Evolutionary conservation across 2,888 invertebrate species (phyloP).

Genomic region (Hydropsyche betteni): DNA sequence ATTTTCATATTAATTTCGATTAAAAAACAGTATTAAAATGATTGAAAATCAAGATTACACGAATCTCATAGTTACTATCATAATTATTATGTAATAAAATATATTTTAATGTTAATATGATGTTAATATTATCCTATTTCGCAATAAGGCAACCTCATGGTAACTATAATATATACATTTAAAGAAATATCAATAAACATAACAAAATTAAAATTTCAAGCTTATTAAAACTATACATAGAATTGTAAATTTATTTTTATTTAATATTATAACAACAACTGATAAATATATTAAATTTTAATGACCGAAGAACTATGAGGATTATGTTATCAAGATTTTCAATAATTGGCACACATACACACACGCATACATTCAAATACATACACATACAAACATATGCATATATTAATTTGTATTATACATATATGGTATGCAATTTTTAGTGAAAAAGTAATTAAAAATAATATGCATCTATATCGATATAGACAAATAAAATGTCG

Average conservation of each 20-base stretch:
- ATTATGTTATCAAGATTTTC: conserved; percentile 30
- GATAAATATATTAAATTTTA: conserved; percentile 26
- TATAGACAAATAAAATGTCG: too few species aligned
- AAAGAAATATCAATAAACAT: conserved; percentile 15
- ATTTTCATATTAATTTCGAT: conserved; percentile 54
- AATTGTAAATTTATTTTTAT: conserved; percentile 11
- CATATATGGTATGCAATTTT: conserved; percentile 24
- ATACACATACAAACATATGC: conserved; percentile 8
- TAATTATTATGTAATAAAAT: conserved; percentile 25
- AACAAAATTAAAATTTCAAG: conserved; percentile 17
- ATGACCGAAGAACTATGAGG: conserved; percentile 11
- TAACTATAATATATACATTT: conserved; percentile 25
- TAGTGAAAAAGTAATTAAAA: neutral
- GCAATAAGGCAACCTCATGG: conserved; percentile 30
- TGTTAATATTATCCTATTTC: conserved; percentile 30
- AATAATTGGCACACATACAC: conserved; percentile 9
- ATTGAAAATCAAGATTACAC: conserved; percentile 31
- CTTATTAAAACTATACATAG: conserved; percentile 19
- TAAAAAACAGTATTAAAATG: conserved; percentile 58
- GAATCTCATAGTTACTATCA: conserved; percentile 26
- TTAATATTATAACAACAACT: conserved; percentile 14
- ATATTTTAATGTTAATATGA: conserved; percentile 28
- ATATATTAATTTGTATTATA: conserved; percentile 2
- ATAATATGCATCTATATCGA: too few species aligned
- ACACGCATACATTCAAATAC: neutral